Conservation (phyloP, 1,140 invertebrate genomes). For the Drosophila tani region DNA sequence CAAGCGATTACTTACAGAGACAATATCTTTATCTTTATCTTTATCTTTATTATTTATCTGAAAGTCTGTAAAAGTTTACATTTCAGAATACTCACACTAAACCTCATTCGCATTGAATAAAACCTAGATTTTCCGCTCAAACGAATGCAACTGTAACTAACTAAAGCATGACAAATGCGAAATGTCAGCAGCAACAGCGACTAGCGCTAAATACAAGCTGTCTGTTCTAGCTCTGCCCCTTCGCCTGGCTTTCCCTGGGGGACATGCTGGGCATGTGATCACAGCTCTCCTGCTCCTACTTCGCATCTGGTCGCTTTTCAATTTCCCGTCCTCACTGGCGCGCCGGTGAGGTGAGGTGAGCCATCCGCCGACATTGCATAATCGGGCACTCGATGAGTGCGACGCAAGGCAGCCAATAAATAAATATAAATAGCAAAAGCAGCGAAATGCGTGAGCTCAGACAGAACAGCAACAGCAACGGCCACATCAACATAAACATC, state of each 20-base stretch:
- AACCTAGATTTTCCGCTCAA: constrained; percentile 2
- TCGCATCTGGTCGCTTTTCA: constrained; percentile 16
- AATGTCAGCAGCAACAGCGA: constrained; percentile 14
- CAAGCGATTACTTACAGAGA: too few relatives aligned
- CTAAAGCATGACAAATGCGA: constrained; percentile 15
- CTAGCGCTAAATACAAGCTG: constrained; percentile 26
- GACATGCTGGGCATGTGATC: constrained; percentile 11
- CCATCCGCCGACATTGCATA: constrained; percentile 61
- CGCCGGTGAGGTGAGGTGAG: constrained; percentile 47
- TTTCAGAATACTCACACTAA: neutral
- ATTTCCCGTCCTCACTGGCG: constrained; percentile 4
- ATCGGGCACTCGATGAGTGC: constrained; percentile 52
- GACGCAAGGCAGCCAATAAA: constrained; percentile 66
- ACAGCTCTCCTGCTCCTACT: constrained; percentile 14
- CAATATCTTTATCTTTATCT: too few relatives aligned
- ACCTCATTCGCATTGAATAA: neutral
- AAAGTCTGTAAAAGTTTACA: neutral
- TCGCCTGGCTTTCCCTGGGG: neutral
- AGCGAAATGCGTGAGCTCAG: constrained; percentile 71
- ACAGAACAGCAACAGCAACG: constrained; percentile 23
- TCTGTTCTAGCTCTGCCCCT: constrained; percentile 8
- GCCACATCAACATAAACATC: constrained; percentile 29
- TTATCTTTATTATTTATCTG: neutral
- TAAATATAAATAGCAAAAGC: constrained; percentile 73
- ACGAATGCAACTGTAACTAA: constrained; percentile 37